These are phyloP conservation scores for Columbina picui DNA, from an alignment of 2,113 vertebrate species.

Conservation along the genomic window DNA sequence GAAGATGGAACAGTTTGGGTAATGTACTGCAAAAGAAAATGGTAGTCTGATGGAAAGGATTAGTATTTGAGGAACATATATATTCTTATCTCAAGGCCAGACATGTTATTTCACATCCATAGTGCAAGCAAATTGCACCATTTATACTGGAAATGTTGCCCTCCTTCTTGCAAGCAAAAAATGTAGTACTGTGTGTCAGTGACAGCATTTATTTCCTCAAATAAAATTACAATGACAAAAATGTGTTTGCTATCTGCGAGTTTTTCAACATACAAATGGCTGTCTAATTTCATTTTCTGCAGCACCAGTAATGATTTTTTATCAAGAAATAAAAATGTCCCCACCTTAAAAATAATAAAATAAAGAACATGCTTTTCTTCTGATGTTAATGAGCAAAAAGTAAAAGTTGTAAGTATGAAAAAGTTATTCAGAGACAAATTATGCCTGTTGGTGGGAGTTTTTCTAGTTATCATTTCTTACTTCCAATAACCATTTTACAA, in stretches of 20 bases:
- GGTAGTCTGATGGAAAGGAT: background rate
- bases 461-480: accelerated
- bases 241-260: background rate
- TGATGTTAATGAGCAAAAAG: background rate
- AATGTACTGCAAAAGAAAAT: background rate
- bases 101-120: background rate
- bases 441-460: background rate
- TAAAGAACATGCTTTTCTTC: background rate
- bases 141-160: background rate
- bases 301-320: background rate
- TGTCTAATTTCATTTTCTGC: background rate
- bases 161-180: background rate
- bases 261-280: background rate
- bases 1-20: background rate
- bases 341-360: background rate
- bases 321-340: background rate
- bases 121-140: background rate
- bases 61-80: background rate
- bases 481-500: background rate
- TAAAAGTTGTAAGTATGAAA: background rate
- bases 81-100: background rate
- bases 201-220: background rate
- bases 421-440: background rate
- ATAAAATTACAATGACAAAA: background rate
- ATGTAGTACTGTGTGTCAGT: background rate